phyloP scores from a whole-genome alignment of 2,888 invertebrate species.

The Drosophila koepferae region DNA sequence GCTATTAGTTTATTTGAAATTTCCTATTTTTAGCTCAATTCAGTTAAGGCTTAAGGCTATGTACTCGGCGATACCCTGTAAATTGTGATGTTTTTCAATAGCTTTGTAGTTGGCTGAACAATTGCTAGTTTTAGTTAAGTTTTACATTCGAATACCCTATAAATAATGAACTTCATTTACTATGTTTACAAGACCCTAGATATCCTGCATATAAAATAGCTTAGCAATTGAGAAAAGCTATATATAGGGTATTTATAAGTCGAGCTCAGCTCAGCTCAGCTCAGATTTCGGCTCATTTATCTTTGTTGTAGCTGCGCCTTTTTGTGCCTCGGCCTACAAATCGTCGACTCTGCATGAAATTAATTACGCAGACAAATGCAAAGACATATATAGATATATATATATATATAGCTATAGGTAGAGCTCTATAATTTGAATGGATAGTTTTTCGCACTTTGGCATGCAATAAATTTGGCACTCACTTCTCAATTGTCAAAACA shows the following conservation, averaged over 20 bases:
- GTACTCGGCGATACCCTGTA: conserved; percentile 3
- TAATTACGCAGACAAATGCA: conserved; percentile 67
- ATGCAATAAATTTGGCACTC: conserved; percentile 69
- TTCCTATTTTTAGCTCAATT: background rate
- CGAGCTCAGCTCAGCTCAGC: background rate
- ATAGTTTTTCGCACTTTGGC: conserved; percentile 64
- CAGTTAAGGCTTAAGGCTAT: background rate
- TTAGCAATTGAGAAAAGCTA: background rate
- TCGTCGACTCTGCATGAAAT: conserved; percentile 73
- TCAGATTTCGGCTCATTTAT: conserved; percentile 20
- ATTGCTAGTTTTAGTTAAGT: too few species aligned
- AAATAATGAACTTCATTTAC: too few species aligned
- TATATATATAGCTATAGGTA: background rate
- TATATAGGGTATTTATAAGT: conserved; percentile 10
- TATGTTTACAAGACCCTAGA: too few species aligned
- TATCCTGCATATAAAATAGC: background rate
- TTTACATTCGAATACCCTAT: too few species aligned
- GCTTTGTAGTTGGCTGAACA: too few species aligned
- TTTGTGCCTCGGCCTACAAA: conserved; percentile 60
- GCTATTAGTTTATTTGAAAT: too few species aligned
- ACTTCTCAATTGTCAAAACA: conserved; percentile 78
- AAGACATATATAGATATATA: background rate
- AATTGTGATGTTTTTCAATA: too few species aligned
- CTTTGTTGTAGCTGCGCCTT: conserved; percentile 47
- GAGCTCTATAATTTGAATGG: conserved; percentile 47